Evolutionary conservation across 2,797 vertebrate species (phyloP), one percentile per base, ranked within the genome.

Genomic region (Hephaestus fuliginosus): DNA sequence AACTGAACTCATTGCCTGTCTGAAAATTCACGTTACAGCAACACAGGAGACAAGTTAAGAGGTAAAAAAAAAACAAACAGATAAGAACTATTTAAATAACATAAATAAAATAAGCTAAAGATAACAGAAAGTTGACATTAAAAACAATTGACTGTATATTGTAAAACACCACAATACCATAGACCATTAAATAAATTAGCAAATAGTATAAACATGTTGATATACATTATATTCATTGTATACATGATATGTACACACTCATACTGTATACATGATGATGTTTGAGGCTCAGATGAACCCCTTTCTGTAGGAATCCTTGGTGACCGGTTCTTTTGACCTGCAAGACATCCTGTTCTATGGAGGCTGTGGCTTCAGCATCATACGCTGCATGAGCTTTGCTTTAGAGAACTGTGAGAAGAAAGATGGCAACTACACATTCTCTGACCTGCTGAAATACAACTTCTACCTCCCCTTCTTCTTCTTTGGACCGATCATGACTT

Each of bases 401-500:
- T 92, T 99, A 5, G 98, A 99, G 94, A 97, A 95, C 91, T 97
- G 95, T 0, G 96, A 98, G 55, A 96, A 76, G 92, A 96, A 97
- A 12, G 96, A 97, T 0, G 96, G 96, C 61, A 96, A 94, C 92
- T 98, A 96, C 91, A 96, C 96, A 7, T 96, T 99, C 66, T 88
- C 93, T 0, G 97, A 99, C 88, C 96, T 99, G 90, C 93, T 99
- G 91, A 98, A 96, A 86, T 99, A 99, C 95, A 99, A 99, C 92
- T 99, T 99, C 97, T 99, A 99, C 96, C 96, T 99, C 94, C 98
- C 98, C 0, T 99, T 99, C 95, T 99, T 99, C 95, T 99, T 98
- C 95, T 99, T 99, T 0, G 98, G 98, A 79, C 98, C 98, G 5
- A 91, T 99, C 89, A 99, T 99, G 98, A 99, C 98, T 0, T 99